phyloP scores from a whole-genome alignment of 2,113 vertebrate genomes.

The Orientallactaga bullata region DNA sequence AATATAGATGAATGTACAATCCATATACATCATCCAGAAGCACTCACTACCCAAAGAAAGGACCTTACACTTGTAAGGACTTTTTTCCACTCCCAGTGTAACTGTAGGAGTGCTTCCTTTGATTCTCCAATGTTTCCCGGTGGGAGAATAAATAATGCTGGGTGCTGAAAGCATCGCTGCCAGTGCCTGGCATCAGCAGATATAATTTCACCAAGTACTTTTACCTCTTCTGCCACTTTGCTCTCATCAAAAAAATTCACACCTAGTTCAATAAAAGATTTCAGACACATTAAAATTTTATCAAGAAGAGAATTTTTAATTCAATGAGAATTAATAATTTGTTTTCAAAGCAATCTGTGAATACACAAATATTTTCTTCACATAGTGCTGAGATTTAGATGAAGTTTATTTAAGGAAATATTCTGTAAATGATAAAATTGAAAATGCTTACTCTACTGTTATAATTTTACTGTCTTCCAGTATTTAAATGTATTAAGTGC shows the following conservation, averaged over 20 bases:
- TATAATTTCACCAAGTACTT: not conserved
- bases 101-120: not conserved
- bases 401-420: slow-evolving; percentile 9
- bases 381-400: not conserved
- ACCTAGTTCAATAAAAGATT: not conserved
- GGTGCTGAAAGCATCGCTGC: not conserved
- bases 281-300: not conserved
- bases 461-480: slow-evolving; percentile 5
- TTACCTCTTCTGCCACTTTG: not conserved
- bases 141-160: not conserved
- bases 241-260: not conserved
- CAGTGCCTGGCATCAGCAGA: not conserved
- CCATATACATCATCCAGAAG: rapidly evolving
- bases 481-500: not conserved
- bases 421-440: not conserved
- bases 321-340: slow-evolving; percentile 18
- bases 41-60: not conserved
- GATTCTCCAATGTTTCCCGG: not conserved
- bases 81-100: not conserved
- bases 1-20: not conserved
- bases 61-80: not conserved
- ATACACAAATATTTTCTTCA: not conserved
- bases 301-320: not conserved
- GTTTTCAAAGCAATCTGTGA: not conserved
- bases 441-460: not conserved